Evolutionary conservation across 1,140 invertebrate species (phyloP).

Genomic region (Solen grandis): DNA sequence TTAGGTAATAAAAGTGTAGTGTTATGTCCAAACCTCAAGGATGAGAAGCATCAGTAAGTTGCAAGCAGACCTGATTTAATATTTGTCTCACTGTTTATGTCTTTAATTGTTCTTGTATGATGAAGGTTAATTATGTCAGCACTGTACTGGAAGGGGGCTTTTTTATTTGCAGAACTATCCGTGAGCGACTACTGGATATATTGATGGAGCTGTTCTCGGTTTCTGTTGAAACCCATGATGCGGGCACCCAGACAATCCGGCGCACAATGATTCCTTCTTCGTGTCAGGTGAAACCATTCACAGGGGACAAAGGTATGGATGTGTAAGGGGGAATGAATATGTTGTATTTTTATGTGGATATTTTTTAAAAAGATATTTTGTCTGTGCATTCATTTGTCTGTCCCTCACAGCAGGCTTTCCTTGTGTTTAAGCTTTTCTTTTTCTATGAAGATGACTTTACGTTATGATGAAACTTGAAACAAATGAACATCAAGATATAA

Average conservation of each 20-base stretch:
- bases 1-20: too few relatives aligned
- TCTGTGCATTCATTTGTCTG: background rate
- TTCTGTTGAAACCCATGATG: background rate
- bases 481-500: background rate
- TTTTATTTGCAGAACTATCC: slow-evolving; percentile 35
- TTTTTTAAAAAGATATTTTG: background rate
- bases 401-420: background rate
- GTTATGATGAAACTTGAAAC: background rate
- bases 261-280: slow-evolving; percentile 47
- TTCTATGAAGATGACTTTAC: background rate
- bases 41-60: too few relatives aligned
- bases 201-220: slow-evolving; percentile 10
- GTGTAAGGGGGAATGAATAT: background rate
- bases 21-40: too few relatives aligned
- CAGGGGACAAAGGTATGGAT: slow-evolving; percentile 34
- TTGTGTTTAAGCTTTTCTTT: background rate
- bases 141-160: too few relatives aligned
- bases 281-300: slow-evolving; percentile 41
- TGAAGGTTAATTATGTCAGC: too few relatives aligned
- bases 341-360: background rate
- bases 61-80: too few relatives aligned
- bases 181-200: slow-evolving; percentile 38
- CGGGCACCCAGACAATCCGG: slow-evolving; percentile 23
- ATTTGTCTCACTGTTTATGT: too few relatives aligned
- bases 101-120: too few relatives aligned